phyloP scores from a whole-genome alignment of 53 echinoderm and acorn worm species.

The Henricia sp. region DNA sequence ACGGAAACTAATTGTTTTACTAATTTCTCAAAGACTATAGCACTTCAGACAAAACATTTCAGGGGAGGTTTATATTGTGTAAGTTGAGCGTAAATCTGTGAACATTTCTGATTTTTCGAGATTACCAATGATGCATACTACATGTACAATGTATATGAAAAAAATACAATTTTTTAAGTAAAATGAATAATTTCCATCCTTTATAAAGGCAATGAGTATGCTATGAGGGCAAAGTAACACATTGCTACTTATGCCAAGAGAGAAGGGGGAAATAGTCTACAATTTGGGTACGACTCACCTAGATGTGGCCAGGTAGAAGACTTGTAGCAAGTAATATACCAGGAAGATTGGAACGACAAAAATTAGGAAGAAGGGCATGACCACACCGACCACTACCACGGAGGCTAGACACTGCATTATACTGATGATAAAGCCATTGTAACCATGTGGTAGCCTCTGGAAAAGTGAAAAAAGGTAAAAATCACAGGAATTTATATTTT shows the following conservation, averaged over 20 bases:
- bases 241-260: too few relatives aligned
- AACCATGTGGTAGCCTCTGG: slow-evolving; percentile 17
- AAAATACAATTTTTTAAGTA: neutral
- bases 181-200: neutral
- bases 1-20: too few relatives aligned
- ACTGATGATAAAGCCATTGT: slow-evolving; percentile 35
- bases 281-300: too few relatives aligned
- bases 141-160: neutral
- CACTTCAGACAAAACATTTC: too few relatives aligned
- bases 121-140: too few relatives aligned
- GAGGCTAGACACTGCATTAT: slow-evolving; percentile 52
- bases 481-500: too few relatives aligned
- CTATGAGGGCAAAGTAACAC: neutral
- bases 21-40: too few relatives aligned
- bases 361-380: slow-evolving; percentile 45
- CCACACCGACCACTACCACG: slow-evolving; percentile 52
- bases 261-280: too few relatives aligned
- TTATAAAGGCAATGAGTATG: neutral
- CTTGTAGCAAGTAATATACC: slow-evolving; percentile 56
- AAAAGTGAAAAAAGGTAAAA: neutral
- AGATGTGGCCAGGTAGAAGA: slow-evolving; percentile 62
- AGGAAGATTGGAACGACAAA: slow-evolving; percentile 53
- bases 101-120: too few relatives aligned
- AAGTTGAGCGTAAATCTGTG: too few relatives aligned
- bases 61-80: too few relatives aligned